A percentile compares a stretch with the other conserved stretches of the same genome.
phyloP scores from a whole-genome alignment of 2,797 vertebrate genomes.

The Jordanella pulchra region DNA sequence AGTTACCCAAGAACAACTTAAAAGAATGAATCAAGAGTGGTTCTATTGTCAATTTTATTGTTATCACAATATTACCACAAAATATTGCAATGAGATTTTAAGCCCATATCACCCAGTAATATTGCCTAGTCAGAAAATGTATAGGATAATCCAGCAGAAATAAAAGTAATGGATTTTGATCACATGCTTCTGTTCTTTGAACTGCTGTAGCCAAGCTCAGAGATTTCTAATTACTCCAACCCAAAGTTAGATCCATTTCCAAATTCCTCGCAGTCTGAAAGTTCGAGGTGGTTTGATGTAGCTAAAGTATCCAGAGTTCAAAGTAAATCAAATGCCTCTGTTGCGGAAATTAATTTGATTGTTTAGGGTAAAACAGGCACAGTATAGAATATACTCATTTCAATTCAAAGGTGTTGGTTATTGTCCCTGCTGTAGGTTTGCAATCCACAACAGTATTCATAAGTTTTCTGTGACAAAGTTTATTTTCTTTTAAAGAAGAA shows the following conservation, averaged over 20 bases:
- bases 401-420: background rate
- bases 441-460: background rate
- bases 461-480: background rate
- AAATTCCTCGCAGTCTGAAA: background rate
- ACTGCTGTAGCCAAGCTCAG: no score
- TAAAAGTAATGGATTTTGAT: no score
- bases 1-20: no score
- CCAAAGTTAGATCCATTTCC: background rate
- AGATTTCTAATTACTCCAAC: no score
- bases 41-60: no score
- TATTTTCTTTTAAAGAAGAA: background rate
- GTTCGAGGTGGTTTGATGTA: background rate
- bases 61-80: no score
- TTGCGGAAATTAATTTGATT: background rate
- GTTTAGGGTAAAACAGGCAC: background rate
- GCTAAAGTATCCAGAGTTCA: background rate
- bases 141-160: no score
- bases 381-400: background rate
- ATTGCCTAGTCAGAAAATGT: no score
- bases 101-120: no score
- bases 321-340: background rate
- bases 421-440: background rate
- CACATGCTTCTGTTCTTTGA: no score
- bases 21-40: no score
- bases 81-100: no score